phyloP scores from a whole-genome alignment of 53 echinoderm and acorn worm genomes.

The Astropecten irregularis region DNA sequence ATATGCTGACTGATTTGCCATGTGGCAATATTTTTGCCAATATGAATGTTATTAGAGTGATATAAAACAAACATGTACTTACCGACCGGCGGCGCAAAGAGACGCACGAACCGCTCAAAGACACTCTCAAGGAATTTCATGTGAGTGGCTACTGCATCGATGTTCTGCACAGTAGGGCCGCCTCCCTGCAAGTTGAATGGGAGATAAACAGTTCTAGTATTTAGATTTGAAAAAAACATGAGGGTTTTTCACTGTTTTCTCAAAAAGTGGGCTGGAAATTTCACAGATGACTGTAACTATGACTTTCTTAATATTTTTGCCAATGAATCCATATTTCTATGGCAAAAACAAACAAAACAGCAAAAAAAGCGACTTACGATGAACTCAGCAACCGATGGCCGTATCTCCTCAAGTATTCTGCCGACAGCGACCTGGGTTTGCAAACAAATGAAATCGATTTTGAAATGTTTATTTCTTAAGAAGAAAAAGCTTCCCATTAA shows the following conservation, averaged over 20 bases:
- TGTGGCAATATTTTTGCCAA: no score
- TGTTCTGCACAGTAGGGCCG: constrained; percentile 50
- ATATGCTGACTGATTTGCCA: no score
- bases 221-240: not conserved
- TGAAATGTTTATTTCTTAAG: no score
- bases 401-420: constrained; percentile 42
- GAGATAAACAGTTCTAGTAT: not conserved
- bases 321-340: no score
- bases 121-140: constrained; percentile 49
- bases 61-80: not conserved
- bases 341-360: no score
- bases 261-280: no score
- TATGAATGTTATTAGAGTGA: no score
- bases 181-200: constrained; percentile 13
- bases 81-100: constrained; percentile 53
- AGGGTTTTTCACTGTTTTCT: not conserved
- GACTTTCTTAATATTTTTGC: no score
- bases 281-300: no score
- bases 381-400: constrained; percentile 39
- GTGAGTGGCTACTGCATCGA: constrained; percentile 68
- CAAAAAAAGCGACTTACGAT: constrained; percentile 43
- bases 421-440: constrained; percentile 22
- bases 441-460: no score
- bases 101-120: constrained; percentile 46
- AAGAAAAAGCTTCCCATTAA: no score